These are phyloP conservation scores for Sebastolobus alascanus DNA, from an alignment of 2,797 vertebrate genomes.

Conservation along the genomic window DNA sequence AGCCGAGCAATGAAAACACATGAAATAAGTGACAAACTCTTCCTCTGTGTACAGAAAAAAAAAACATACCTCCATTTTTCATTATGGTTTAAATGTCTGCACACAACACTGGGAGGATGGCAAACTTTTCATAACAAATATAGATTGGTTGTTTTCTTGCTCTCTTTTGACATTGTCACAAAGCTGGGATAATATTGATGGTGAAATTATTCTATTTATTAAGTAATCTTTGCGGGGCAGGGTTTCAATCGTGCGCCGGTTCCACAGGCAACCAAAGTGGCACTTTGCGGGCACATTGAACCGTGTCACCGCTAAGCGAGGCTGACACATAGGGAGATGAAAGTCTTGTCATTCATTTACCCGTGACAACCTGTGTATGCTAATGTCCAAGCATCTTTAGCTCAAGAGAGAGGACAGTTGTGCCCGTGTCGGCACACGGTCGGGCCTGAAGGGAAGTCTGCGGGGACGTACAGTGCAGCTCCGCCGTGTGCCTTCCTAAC, in stretches of 20 bases:
- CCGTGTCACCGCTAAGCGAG: slow-evolving; percentile 80
- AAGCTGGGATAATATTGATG: slow-evolving; percentile 75
- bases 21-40: slow-evolving; percentile 30
- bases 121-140: slow-evolving; percentile 68
- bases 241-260: slow-evolving; percentile 52
- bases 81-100: slow-evolving; percentile 61
- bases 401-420: slow-evolving; percentile 59
- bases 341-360: slow-evolving; percentile 85
- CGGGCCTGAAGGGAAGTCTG: slow-evolving; percentile 56
- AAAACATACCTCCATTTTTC: slow-evolving; percentile 48
- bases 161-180: slow-evolving; percentile 75
- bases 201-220: slow-evolving; percentile 82
- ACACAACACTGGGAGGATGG: slow-evolving; percentile 37
- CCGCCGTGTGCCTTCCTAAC: slow-evolving; percentile 1
- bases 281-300: slow-evolving; percentile 76
- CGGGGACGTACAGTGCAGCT: slow-evolving; percentile 37
- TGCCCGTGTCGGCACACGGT: slow-evolving; percentile 52
- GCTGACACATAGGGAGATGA: slow-evolving; percentile 82
- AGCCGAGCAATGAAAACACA: slow-evolving; percentile 16
- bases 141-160: slow-evolving; percentile 75
- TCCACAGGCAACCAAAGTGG: slow-evolving; percentile 62
- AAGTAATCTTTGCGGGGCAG: slow-evolving; percentile 72
- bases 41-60: slow-evolving; percentile 40
- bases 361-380: slow-evolving; percentile 81
- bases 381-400: slow-evolving; percentile 82